Evolutionary conservation across 2,797 vertebrate genomes (phyloP), one percentile per base, ranked within the genome.

Genomic region (Enteromius anoplus): DNA sequence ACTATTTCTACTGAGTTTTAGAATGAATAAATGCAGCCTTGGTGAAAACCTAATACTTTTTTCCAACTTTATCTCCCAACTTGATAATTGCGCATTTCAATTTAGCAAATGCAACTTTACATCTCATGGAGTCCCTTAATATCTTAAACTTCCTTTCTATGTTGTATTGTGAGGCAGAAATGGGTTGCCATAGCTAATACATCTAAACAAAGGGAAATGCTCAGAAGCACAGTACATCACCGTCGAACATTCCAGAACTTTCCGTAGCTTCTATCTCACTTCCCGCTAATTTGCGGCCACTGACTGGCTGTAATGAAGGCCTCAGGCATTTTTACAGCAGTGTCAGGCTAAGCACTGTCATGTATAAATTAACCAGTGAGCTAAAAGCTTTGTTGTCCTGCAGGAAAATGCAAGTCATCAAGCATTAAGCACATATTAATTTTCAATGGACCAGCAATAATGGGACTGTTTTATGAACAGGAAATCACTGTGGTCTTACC

Each of bases 391-490:
- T 90, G 87, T 90, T 87, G 91, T 92, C 84, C 91, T 88, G 88
- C 90, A 91, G 87, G 84, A 93, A 92, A 93, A 88, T 78, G 89
- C 85, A 93, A 93, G 91, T 92, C 92, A 93, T 93, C 91, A 93
- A 91, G 91, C 92, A 92, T 93, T 92, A 91, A 93, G 91, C 90
- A 92, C 89, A 91, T 91, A 92, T 93, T 92, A 89, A 93, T 93
- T 94, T 93, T 93, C 90, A 91, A 92, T 92, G 90, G 92, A 92
- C 80, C 84, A 65, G 80, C 40, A 82, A 90, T 92, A 92, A 93
- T 92, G 90, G 91, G 86, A 86, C 87, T 88, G 88, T 93, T 90
- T 90, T 72, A 86, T 83, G 87, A 88, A 91, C 87, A 86, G 87
- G 80, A 89, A 90, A 65, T 70, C 86, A 80, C 82, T 87, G 83